Conservation (phyloP, 2,113 vertebrate species). For the Catagonus wagneri region DNA sequence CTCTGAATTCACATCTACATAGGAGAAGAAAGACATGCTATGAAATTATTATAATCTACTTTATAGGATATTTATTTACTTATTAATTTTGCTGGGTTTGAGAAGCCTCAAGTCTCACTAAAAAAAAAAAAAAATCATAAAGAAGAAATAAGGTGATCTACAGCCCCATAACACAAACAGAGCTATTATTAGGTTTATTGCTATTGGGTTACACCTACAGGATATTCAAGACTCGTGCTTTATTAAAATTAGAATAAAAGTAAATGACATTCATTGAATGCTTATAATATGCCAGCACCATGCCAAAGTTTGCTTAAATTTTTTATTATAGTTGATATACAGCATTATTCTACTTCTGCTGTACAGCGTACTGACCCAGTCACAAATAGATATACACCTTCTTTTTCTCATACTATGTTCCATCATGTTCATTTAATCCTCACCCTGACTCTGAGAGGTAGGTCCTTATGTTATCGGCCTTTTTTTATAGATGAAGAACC, state of each 20-base stretch:
- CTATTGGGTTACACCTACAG: background rate
- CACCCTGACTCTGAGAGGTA: background rate
- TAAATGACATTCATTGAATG: background rate
- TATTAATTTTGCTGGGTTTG: background rate
- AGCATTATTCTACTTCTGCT: no score
- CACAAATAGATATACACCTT: no score
- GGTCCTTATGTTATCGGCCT: background rate
- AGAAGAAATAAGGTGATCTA: background rate
- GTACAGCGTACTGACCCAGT: no score
- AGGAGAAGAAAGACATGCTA: background rate
- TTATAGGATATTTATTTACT: background rate
- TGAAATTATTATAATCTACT: background rate
- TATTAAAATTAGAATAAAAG: slow-evolving; percentile 27
- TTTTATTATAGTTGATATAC: background rate
- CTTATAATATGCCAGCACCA: background rate
- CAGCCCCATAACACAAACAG: background rate
- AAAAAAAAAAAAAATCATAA: background rate
- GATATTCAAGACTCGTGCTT: background rate
- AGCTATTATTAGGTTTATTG: background rate
- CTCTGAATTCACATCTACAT: background rate
- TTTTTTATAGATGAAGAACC: background rate
- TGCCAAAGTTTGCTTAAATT: background rate
- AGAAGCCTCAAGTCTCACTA: background rate
- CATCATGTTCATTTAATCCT: background rate
- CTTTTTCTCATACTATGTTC: no score